Conservation (phyloP, 2,113 vertebrate species). For the Siphamia tubifer region DNA sequence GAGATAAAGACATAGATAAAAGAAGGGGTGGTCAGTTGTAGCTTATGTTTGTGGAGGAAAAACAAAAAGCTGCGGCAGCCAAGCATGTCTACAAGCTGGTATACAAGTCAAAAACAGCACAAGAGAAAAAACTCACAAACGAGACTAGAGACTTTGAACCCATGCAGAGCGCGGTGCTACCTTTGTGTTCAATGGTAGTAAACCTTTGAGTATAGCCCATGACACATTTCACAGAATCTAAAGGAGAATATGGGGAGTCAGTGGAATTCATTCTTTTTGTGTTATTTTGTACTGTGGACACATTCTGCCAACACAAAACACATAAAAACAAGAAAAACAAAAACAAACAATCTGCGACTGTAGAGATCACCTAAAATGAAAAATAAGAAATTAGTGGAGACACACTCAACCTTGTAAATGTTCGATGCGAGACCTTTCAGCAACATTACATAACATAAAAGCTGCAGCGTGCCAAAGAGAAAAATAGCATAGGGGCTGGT, state of each 20-base stretch:
- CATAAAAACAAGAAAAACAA: not conserved
- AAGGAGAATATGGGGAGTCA: conserved; percentile 77
- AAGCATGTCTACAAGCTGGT: conserved; percentile 90
- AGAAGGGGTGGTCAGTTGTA: conserved; percentile 78
- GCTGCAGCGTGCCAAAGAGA: not conserved
- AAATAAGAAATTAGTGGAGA: not conserved
- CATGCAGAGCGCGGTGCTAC: conserved; percentile 88
- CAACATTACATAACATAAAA: not conserved
- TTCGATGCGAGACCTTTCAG: not conserved
- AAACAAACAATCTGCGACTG: not conserved
- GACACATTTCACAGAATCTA: conserved; percentile 84
- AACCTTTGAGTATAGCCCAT: conserved; percentile 99
- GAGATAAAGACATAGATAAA: conserved; percentile 41
- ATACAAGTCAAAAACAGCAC: conserved; percentile 80
- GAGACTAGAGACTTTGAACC: conserved; percentile 79
- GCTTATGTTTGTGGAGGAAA: conserved; percentile 82
- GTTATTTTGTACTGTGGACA: conserved; percentile 24
- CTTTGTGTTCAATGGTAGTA: conserved; percentile 88
- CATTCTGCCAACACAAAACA: conserved; percentile 43
- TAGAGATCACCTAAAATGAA: conserved; percentile 47
- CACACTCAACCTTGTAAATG: not conserved
- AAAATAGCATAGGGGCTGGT: not conserved
- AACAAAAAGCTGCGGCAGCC: conserved; percentile 83
- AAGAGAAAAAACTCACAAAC: conserved; percentile 83
- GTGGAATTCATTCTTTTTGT: conserved; percentile 42